Conservation (phyloP, 2,888 invertebrate species). For the Coenonympha arcania region DNA sequence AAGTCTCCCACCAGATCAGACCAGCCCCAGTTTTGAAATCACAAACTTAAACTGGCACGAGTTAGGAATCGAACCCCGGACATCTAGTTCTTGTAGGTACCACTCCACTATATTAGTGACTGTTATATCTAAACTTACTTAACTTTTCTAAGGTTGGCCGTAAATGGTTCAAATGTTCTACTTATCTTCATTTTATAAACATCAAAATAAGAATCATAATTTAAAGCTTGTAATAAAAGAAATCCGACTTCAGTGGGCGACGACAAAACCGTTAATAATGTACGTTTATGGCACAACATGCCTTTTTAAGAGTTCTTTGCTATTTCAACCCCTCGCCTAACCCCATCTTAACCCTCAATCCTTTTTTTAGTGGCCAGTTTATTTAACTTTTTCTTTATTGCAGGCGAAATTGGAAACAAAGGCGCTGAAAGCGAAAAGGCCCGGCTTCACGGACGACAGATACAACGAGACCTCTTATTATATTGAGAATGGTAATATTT, state of each 20-base stretch:
- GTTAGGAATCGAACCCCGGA: too few species aligned
- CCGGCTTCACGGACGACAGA: slow-evolving; percentile 92
- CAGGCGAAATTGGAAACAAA: slow-evolving; percentile 94
- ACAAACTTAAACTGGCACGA: too few species aligned
- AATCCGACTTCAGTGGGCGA: not conserved
- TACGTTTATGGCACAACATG: not conserved
- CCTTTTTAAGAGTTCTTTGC: not conserved
- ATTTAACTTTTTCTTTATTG: slow-evolving; percentile 57
- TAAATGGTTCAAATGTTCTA: too few species aligned
- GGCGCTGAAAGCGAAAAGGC: slow-evolving; percentile 91
- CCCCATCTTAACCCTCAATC: not conserved
- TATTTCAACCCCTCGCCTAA: not conserved
- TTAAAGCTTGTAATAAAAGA: too few species aligned
- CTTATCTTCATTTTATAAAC: too few species aligned
- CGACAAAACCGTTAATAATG: slow-evolving; percentile 27
- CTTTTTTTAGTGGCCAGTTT: not conserved
- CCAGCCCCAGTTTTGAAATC: too few species aligned
- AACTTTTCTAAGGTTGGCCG: too few species aligned
- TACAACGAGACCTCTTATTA: slow-evolving; percentile 97
- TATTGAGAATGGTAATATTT: slow-evolving; percentile 89
- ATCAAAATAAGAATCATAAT: too few species aligned
- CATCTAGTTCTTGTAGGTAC: too few species aligned
- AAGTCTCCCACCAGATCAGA: too few species aligned
- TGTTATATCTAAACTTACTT: too few species aligned
- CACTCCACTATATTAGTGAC: too few species aligned